Evolutionary conservation across 2,888 invertebrate species (phyloP), one percentile per base, ranked within the genome.

Genomic region (Eilema sororculum): DNA sequence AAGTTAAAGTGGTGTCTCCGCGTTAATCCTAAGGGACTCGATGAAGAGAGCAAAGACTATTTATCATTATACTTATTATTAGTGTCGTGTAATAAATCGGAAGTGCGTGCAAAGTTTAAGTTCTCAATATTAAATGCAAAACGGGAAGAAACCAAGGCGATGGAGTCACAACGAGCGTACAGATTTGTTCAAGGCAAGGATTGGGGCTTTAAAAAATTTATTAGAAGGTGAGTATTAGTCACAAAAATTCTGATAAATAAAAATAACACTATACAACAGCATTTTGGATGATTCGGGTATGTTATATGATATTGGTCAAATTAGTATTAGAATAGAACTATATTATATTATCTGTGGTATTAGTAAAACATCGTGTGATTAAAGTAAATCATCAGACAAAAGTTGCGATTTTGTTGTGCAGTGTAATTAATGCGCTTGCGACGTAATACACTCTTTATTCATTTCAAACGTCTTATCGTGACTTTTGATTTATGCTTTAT

Each of bases 181-280:
- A 97, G 99, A 96, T 99, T 99, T 95, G 99, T 99, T 77, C 99
- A 99, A 96, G 99, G 99, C 86, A 99, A 99, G 96, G 99, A 99
- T 96, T 99, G 99, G 99, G 99, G 99, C 73, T 99, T 99, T 96
- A 99, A 99, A 96, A 99, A 99, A 95, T 99, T 99, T 93, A 99
- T 99, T 82, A 97, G 99, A 89, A 97, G 95, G 95, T 94, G 83
- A 90, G 91, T 84, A 25, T 63, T 20, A 28, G 33, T 73, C 13
- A 20, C 13, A 33, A 57, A 33, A 57, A 69, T 71, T 60, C 0
- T 30, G 41, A 58, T 33, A 58, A 9, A 9, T 58, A n/a, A n/a
- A n/a, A n/a, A n/a, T n/a, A n/a, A n/a, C n/a, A n/a, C n/a, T n/a
- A n/a, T n/a, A n/a, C n/a, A n/a, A n/a, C n/a, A n/a, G n/a, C n/a